Base-by-base conservation (phyloP, 1,140 invertebrate genomes). In the Globodera ellingtonae region DNA sequence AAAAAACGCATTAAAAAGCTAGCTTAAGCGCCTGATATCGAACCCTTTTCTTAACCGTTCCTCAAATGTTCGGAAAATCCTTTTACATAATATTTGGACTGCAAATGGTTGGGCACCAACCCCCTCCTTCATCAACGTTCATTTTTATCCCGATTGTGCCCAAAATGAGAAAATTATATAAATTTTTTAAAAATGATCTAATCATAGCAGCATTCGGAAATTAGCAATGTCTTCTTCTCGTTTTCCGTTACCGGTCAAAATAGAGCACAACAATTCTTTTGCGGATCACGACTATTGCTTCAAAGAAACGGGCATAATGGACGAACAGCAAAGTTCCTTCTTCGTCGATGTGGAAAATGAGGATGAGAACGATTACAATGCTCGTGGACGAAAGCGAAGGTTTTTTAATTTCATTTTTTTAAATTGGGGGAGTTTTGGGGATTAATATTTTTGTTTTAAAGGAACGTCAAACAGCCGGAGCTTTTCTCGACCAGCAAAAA, bases 181-280 rank as follows among this genome's bases (percentile, higher is more conserved):
- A 35, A 35, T 35, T 35, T 35, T 35, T 35, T 1, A 3, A 35
- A 24, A 35, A 35, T 35, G 1, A 3, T 62, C 56, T 62, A 6
- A 18, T 62, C 15, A 18, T 62, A 62, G 0, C 15, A 62, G 56
- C 56, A 13, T 15, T 35, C 35, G 35, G 35, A 35, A 35, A 5
- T 62, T 18, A 62, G 10, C 56, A 62, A 62, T 62, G 56, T 18
- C 13, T 62, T 62, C 56, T 62, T 62, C 18, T 62, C 56, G 13
- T 10, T 18, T 18, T 6, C 13, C 15, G 56, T 10, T 18, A 62
- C 13, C 13, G 13, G 18, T 62, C 56, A 62, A 62, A 46, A 72
- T 50, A 21, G 71, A 72, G 52, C 18, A 72, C n/a, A 72, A 72
- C 52, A 35, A n/a, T 24, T 44, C 71, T 44, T 72, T 72, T 72